phyloP scores from a whole-genome alignment of 2,888 invertebrate species.

The Drosophila koepferae region DNA sequence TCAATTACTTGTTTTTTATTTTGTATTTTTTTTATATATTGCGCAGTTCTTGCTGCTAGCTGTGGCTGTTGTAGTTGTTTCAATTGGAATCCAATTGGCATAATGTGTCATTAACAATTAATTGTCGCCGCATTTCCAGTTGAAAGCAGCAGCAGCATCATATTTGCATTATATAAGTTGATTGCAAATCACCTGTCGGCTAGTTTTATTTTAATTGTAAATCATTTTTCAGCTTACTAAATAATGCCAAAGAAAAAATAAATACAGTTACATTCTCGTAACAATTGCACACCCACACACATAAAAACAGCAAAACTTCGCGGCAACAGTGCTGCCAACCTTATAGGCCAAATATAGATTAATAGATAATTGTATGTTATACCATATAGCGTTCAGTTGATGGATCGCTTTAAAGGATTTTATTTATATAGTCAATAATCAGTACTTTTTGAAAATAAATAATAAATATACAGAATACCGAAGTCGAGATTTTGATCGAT shows the following conservation, averaged over 20 bases:
- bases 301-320: neutral
- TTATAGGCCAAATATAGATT: neutral
- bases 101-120: slow-evolving; percentile 24
- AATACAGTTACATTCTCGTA: neutral
- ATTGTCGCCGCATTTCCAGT: slow-evolving; percentile 4
- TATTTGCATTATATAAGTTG: slow-evolving; percentile 5
- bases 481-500: too few relatives aligned
- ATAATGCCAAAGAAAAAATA: neutral
- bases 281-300: neutral
- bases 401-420: too few relatives aligned
- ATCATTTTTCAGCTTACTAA: neutral
- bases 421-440: too few relatives aligned
- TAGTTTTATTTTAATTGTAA: slow-evolving; percentile 11
- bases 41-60: slow-evolving; percentile 30
- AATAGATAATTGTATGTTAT: too few relatives aligned
- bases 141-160: too few relatives aligned
- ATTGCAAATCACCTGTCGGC: slow-evolving; percentile 18
- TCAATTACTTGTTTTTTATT: slow-evolving; percentile 32
- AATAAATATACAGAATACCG: neutral
- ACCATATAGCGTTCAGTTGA: too few relatives aligned
- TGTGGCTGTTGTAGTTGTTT: slow-evolving; percentile 1
- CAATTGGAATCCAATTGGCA: slow-evolving; percentile 28
- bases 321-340: neutral
- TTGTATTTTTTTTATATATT: neutral
- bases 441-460: too few relatives aligned